Base-by-base conservation (phyloP, 2,113 vertebrate species). In the Carollia perspicillata region DNA sequence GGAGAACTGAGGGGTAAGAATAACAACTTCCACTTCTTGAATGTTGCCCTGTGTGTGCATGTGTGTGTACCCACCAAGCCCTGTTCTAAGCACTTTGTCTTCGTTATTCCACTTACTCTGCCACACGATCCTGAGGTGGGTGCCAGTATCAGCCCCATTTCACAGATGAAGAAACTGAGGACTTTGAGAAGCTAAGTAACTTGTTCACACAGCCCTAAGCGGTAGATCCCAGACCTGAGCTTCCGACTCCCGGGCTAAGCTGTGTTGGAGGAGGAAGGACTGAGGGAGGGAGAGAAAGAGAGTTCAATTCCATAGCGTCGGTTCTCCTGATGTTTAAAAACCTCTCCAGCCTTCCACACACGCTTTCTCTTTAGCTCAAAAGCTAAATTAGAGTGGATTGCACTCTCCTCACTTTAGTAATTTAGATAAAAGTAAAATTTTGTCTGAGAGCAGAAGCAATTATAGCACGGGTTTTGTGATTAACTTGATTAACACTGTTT, bases 401-500 rank as follows among this genome's bases (percentile, higher is more conserved):
- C 94, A 93, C 97, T 98, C 96, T 95, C 96, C 97, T 97, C 97
- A 97, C 98, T 98, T 97, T 96, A 97, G 98, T 94, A 96, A 98
- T 98, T 98, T 97, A 97, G 98, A 98, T 98, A 97, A 98, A 98
- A 98, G 98, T 98, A 98, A 98, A 98, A 97, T 98, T 98, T 98
- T 98, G 98, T 98, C 98, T 97, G 98, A 98, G 98, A 98, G 98
- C 97, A 94, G 97, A 97, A 96, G 98, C 98, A 98, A 98, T 98
- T 98, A 98, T 84, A 97, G 98, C 72, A 78, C 47, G 94, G 97
- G 98, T 97, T 97, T 98, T 96, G 97, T 96, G 97, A 98, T 98
- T 98, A 98, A 96, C 97, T 96, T 98, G 97, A 98, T 98, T 98
- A 98, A 98, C 96, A 97, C 95, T 97, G 98, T 97, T 98, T 98